Evolutionary conservation across 2,113 vertebrate species (phyloP).

Genomic region (Apodemus speciosus): DNA sequence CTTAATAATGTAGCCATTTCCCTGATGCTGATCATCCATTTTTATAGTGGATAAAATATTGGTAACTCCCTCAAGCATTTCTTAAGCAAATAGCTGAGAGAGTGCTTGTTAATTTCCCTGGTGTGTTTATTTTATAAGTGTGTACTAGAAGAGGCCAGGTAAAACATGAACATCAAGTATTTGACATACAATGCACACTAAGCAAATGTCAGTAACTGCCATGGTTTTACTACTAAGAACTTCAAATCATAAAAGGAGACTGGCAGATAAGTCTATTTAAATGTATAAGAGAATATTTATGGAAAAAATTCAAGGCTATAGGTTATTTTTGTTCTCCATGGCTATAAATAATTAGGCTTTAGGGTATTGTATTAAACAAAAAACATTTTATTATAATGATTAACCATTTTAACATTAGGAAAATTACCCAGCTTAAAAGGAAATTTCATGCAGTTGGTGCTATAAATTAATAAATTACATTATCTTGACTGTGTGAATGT

Average conservation of each 20-base stretch:
- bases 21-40: background rate
- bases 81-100: background rate
- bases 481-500: background rate
- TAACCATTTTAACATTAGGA: background rate
- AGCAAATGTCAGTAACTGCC: background rate
- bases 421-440: background rate
- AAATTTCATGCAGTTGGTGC: background rate
- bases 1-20: background rate
- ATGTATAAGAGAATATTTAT: background rate
- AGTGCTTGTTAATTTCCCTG: background rate
- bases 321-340: background rate
- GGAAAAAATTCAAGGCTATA: background rate
- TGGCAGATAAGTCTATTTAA: constrained; percentile 17
- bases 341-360: background rate
- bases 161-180: background rate
- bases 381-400: background rate
- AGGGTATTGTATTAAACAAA: background rate
- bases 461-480: background rate
- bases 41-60: background rate
- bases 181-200: background rate
- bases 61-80: background rate
- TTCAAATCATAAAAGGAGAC: background rate
- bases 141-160: background rate
- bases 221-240: background rate
- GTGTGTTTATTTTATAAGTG: background rate